phyloP scores from a whole-genome alignment of 1,140 invertebrate species.

The Heterodera schachtii region DNA sequence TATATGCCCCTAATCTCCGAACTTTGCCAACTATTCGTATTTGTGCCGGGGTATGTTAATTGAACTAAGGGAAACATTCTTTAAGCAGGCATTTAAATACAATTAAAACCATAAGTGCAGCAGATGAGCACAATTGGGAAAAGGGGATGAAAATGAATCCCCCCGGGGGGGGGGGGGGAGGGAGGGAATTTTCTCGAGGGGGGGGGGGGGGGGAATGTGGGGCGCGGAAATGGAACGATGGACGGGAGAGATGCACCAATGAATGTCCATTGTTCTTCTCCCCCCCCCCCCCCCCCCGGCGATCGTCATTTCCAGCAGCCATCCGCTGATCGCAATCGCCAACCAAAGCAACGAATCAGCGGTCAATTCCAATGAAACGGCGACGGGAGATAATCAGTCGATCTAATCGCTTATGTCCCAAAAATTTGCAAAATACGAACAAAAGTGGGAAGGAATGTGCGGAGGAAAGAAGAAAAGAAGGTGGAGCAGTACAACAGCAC shows the following conservation, averaged over 20 bases:
- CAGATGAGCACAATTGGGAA: too few species aligned
- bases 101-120: too few species aligned
- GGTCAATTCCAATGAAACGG: background rate
- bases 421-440: background rate
- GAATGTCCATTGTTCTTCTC: background rate
- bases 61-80: too few species aligned
- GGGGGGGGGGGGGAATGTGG: background rate
- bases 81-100: too few species aligned
- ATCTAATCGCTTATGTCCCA: background rate
- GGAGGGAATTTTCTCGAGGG: background rate
- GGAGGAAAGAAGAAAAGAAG: background rate
- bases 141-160: background rate
- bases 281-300: too few species aligned
- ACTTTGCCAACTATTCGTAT: too few species aligned
- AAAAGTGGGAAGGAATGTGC: background rate
- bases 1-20: too few species aligned
- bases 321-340: background rate
- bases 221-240: constrained; percentile 1
- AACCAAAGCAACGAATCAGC: background rate
- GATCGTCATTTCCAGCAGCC: background rate
- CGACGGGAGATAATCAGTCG: background rate
- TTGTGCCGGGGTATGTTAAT: too few species aligned
- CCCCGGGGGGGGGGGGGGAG: too few species aligned
- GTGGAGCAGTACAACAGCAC: too few species aligned
- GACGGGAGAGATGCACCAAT: background rate